These are phyloP conservation scores for Eulimnadia texana DNA, from an alignment of 1,140 invertebrate genomes.

Conservation along the genomic window DNA sequence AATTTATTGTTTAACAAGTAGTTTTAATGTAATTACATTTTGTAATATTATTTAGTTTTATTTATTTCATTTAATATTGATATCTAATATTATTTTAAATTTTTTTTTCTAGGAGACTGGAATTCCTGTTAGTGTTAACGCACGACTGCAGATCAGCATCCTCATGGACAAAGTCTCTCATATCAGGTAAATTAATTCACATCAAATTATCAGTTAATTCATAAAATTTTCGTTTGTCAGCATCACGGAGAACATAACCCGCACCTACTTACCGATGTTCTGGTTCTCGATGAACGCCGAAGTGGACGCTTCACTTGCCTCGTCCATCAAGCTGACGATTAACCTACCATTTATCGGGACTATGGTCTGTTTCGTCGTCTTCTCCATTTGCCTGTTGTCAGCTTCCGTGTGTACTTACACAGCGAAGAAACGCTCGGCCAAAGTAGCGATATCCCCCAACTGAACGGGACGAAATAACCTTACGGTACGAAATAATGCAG, in stretches of 20 bases:
- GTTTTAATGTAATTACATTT: too few relatives aligned
- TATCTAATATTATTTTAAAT: background rate
- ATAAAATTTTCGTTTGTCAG: too few relatives aligned
- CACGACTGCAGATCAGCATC: conserved; percentile 71
- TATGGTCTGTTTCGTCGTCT: background rate
- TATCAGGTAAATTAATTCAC: conserved; percentile 33
- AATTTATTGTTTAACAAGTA: too few relatives aligned
- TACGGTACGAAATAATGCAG: too few relatives aligned
- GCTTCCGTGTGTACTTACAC: background rate
- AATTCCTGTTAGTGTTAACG: conserved; percentile 50
- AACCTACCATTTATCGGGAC: background rate
- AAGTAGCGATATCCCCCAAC: too few relatives aligned
- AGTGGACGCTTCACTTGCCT: background rate
- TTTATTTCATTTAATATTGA: background rate
- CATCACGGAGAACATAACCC: background rate
- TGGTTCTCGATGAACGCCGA: conserved; percentile 4
- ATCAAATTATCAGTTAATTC: too few relatives aligned
- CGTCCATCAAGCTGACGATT: background rate
- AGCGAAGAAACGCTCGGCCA: too few relatives aligned
- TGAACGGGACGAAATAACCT: too few relatives aligned
- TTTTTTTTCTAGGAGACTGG: conserved; percentile 37
- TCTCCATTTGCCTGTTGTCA: background rate
- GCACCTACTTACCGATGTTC: background rate
- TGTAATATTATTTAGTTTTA: too few relatives aligned
- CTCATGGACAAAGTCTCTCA: conserved; percentile 45